phyloP scores from a whole-genome alignment of 2,888 invertebrate species.

The Sminthurides aquaticus region DNA sequence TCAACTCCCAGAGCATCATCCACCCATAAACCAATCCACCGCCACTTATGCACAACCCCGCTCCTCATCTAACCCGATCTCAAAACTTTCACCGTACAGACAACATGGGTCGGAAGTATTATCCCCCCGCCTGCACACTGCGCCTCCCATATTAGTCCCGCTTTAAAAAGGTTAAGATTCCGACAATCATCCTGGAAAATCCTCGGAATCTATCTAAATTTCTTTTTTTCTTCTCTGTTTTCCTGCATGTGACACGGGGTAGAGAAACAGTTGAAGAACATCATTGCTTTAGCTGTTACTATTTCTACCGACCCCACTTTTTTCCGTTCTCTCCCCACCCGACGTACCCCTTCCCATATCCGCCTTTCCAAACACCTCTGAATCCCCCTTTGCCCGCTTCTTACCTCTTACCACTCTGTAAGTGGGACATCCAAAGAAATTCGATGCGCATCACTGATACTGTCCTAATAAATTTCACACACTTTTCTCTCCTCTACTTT shows the following conservation, averaged over 20 bases:
- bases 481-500: not conserved
- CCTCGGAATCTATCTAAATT: too few species aligned
- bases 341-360: not conserved
- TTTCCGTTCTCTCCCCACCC: not conserved
- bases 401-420: not conserved
- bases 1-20: not conserved
- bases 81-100: too few species aligned
- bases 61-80: too few species aligned
- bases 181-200: too few species aligned
- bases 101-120: too few species aligned
- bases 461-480: slow-evolving; percentile 9
- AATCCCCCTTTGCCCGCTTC: not conserved
- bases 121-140: too few species aligned
- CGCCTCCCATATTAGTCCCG: too few species aligned
- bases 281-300: not conserved
- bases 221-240: not conserved
- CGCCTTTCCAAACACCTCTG: not conserved
- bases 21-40: too few species aligned
- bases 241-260: not conserved
- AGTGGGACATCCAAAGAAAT: slow-evolving; percentile 2
- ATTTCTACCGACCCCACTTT: not conserved
- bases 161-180: too few species aligned
- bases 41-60: too few species aligned
- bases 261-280: not conserved
- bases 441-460: slow-evolving; percentile 9